Evolutionary conservation across 2,888 invertebrate species (phyloP).

Genomic region (Thymelicus sylvestris): DNA sequence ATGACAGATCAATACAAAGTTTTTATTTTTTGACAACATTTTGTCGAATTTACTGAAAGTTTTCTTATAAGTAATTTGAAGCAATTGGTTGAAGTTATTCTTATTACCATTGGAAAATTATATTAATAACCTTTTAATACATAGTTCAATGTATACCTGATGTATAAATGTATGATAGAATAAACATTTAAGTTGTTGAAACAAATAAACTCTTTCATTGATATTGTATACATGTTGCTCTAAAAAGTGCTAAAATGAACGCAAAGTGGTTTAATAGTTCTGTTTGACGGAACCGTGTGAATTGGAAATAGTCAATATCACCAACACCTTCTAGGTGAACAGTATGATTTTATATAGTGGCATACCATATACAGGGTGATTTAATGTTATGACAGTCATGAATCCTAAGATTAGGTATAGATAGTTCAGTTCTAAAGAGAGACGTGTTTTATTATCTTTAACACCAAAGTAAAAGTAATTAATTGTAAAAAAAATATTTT

Average conservation of each 20-base stretch:
- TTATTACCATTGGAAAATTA: too few species aligned
- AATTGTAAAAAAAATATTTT: too few species aligned
- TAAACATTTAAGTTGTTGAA: too few species aligned
- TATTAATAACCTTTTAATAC: too few species aligned
- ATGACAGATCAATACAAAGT: neutral
- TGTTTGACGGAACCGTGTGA: constrained; percentile 20
- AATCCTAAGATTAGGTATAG: neutral
- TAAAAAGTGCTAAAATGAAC: constrained; percentile 30
- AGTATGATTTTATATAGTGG: neutral
- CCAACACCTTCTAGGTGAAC: constrained; percentile 3
- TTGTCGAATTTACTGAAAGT: too few species aligned
- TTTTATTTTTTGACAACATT: neutral
- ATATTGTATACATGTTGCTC: constrained; percentile 7
- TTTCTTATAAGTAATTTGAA: too few species aligned
- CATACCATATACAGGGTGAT: constrained; percentile 3
- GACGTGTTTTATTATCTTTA: too few species aligned
- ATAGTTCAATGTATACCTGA: too few species aligned
- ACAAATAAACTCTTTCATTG: neutral
- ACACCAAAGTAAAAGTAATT: too few species aligned
- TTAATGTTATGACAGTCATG: neutral
- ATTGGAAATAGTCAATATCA: constrained; percentile 27
- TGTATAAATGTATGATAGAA: too few species aligned
- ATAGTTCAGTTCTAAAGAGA: too few species aligned
- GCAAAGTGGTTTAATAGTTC: neutral
- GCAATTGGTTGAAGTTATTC: too few species aligned